phyloP scores from a whole-genome alignment of 2,888 invertebrate species.

The Mycalesis mineus region DNA sequence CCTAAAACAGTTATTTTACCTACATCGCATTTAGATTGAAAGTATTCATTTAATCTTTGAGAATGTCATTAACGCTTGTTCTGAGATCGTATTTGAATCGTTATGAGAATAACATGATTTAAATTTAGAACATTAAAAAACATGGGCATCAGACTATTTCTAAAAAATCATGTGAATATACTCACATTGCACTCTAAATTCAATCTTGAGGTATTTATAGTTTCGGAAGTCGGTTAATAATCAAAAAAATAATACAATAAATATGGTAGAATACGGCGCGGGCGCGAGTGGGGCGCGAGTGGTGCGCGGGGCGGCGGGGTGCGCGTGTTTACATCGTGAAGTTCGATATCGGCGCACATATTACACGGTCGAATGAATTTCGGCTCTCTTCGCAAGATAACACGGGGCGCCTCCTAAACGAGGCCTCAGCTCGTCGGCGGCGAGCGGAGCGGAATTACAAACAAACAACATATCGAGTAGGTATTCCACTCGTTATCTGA shows the following conservation, averaged over 20 bases:
- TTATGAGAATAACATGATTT: too few relatives aligned
- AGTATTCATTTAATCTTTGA: too few relatives aligned
- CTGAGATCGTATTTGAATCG: too few relatives aligned
- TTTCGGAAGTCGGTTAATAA: neutral
- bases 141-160: too few relatives aligned
- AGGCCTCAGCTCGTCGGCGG: slow-evolving; percentile 56
- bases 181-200: too few relatives aligned
- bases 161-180: too few relatives aligned
- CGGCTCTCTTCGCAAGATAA: slow-evolving; percentile 61
- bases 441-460: slow-evolving; percentile 51
- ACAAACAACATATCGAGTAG: slow-evolving; percentile 53
- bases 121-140: too few relatives aligned
- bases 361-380: slow-evolving; percentile 62
- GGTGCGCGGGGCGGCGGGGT: slow-evolving; percentile 11
- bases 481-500: slow-evolving; percentile 52
- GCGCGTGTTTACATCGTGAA: slow-evolving; percentile 34
- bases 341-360: slow-evolving; percentile 51
- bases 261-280: slow-evolving; percentile 12
- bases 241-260: slow-evolving; percentile 5
- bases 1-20: too few relatives aligned
- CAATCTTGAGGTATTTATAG: neutral
- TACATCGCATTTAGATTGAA: too few relatives aligned
- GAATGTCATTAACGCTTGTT: too few relatives aligned
- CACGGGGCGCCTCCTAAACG: slow-evolving; percentile 64
- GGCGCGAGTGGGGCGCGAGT: slow-evolving; percentile 8